phyloP scores from a whole-genome alignment of 2,888 invertebrate species.

The Mechanitis messenoides region DNA sequence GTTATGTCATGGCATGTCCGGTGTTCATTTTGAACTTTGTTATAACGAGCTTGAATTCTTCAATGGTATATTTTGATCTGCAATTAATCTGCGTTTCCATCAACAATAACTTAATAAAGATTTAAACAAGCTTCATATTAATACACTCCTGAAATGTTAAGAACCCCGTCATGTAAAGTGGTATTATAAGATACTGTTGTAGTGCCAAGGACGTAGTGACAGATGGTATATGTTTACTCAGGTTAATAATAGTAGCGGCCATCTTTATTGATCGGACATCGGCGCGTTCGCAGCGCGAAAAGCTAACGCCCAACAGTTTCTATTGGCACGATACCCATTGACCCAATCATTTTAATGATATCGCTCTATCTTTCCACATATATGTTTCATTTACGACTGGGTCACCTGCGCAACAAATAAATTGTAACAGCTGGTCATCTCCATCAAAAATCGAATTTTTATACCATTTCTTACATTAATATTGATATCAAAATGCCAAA shows the following conservation, averaged over 20 bases:
- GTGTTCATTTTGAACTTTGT: slow-evolving; percentile 62
- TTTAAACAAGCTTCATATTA: slow-evolving; percentile 31
- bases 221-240: slow-evolving; percentile 41
- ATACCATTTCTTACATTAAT: slow-evolving; percentile 64
- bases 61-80: slow-evolving; percentile 49
- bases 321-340: slow-evolving; percentile 59
- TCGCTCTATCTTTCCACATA: slow-evolving; percentile 36
- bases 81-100: slow-evolving; percentile 45
- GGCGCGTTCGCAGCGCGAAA: slow-evolving; percentile 39
- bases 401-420: slow-evolving; percentile 62
- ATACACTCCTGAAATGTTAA: slow-evolving; percentile 26
- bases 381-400: slow-evolving; percentile 35
- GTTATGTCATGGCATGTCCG: slow-evolving; percentile 71
- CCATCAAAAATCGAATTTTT: slow-evolving; percentile 67
- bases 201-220: slow-evolving; percentile 47
- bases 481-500: slow-evolving; percentile 64
- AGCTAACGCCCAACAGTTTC: slow-evolving; percentile 59
- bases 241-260: slow-evolving; percentile 48
- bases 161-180: slow-evolving; percentile 5
- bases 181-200: slow-evolving; percentile 27
- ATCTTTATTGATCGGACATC: slow-evolving; percentile 59
- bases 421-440: slow-evolving; percentile 57
- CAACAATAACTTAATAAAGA: slow-evolving; percentile 50
- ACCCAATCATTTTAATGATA: slow-evolving; percentile 44
- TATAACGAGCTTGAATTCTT: slow-evolving; percentile 46